Evolutionary conservation across 1,140 invertebrate genomes (phyloP).

Genomic region (Armadillidium nasatum): DNA sequence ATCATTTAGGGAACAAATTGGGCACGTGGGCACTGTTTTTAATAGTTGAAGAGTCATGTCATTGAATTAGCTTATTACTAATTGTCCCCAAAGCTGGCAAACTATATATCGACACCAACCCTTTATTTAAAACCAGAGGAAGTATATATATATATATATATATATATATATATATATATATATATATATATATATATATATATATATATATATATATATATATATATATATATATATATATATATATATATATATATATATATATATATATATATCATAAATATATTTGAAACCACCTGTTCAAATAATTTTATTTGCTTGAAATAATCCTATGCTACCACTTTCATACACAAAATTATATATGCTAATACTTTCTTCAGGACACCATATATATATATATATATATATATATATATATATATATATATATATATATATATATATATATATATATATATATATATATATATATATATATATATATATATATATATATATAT

Average conservation of each 20-base stretch:
- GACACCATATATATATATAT: conserved; percentile 6
- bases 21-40: too few relatives aligned
- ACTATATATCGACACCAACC: too few relatives aligned
- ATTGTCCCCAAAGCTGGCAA: too few relatives aligned
- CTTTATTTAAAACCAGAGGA: not conserved
- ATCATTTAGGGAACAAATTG: too few relatives aligned
- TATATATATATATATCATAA: too few relatives aligned
- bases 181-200: not conserved
- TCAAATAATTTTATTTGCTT: too few relatives aligned
- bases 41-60: too few relatives aligned
- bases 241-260: not conserved
- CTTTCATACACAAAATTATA: not conserved
- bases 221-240: not conserved
- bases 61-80: too few relatives aligned
- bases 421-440: conserved; percentile 1
- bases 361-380: not conserved
- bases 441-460: not conserved
- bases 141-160: too few relatives aligned
- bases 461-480: not conserved
- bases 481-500: not conserved
- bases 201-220: not conserved
- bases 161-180: not conserved
- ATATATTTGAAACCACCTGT: not conserved
- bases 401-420: not conserved
- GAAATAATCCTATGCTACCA: not conserved